Evolutionary conservation across 2,113 vertebrate species (phyloP).

Genomic region (Charina bottae): DNA sequence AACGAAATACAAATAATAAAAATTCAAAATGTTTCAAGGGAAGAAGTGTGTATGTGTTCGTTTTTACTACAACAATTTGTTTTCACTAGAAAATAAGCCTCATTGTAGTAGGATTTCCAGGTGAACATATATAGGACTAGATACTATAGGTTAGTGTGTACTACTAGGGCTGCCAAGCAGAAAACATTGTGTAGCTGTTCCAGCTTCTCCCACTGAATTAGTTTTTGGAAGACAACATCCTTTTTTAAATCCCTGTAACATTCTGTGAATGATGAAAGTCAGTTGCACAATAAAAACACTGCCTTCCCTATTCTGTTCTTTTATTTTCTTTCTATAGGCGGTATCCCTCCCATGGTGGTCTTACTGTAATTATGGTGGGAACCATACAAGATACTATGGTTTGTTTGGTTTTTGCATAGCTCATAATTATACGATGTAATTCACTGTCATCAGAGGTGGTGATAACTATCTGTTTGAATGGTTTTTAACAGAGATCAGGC

Average conservation of each 20-base stretch:
- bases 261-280: not conserved
- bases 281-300: not conserved
- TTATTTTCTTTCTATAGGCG: no score
- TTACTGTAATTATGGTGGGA: not conserved
- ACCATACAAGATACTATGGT: not conserved
- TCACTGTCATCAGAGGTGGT: no score
- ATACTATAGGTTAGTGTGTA: no score
- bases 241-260: not conserved
- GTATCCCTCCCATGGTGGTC: no score
- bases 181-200: not conserved
- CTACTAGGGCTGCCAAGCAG: not conserved
- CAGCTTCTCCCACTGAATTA: not conserved
- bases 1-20: slow-evolving; percentile 23
- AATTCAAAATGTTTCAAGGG: not conserved
- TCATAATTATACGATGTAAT: no score
- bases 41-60: not conserved
- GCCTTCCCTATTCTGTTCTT: not conserved
- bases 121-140: no score
- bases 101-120: not conserved
- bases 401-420: no score
- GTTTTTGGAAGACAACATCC: not conserved
- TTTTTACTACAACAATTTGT: no score
- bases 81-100: not conserved
- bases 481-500: not conserved
- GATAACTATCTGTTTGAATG: not conserved